Evolutionary conservation across 2,113 vertebrate species (phyloP), one percentile per base, ranked within the genome.

Genomic region (Phaethornis superciliosus): DNA sequence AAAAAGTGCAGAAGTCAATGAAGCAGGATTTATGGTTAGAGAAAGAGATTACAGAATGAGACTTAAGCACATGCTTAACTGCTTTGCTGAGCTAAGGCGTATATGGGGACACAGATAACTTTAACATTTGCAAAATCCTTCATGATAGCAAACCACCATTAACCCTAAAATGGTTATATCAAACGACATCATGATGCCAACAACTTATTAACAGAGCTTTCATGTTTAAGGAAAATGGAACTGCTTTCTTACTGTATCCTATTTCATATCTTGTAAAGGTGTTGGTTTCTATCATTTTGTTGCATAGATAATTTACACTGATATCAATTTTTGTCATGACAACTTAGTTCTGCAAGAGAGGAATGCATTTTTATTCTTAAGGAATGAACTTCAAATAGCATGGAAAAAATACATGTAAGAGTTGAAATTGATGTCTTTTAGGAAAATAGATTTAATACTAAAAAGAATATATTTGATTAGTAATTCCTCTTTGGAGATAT

Each of bases 61-160:
- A 91, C 81, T 95, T 92, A 95, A 94, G 89, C 71, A 94, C 71
- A 83, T 95, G 91, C 81, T 85, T 96, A 96, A 91, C 89, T 88
- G 94, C 70, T 94, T 95, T 95, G 93, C 93, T 94, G 87, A 87
- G 89, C 93, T 93, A 88, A 94, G 96, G 88, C 89, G 17, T 88
- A 95, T 84, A 67, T 74, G 90, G 88, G 79, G 75, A 79, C 86
- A 58, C 84, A 22, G 90, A 96, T 94, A 94, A 96, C 79, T 95
- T 94, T 44, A 90, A 90, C 82, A 86, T 92, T 94, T 91, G 76
- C 80, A 95, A 97, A 95, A 82, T 91, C 96, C 96, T 96, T 95
- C 95, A 80, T 96, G 82, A 93, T 97, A 97, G 97, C 97, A 97
- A 98, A 83, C 64, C 78, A 97, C 96, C 89, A 97, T 98, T 98